These are phyloP conservation scores for Dorcus parallelipipedus DNA, from an alignment of 2,888 invertebrate genomes.

Conservation along the genomic window DNA sequence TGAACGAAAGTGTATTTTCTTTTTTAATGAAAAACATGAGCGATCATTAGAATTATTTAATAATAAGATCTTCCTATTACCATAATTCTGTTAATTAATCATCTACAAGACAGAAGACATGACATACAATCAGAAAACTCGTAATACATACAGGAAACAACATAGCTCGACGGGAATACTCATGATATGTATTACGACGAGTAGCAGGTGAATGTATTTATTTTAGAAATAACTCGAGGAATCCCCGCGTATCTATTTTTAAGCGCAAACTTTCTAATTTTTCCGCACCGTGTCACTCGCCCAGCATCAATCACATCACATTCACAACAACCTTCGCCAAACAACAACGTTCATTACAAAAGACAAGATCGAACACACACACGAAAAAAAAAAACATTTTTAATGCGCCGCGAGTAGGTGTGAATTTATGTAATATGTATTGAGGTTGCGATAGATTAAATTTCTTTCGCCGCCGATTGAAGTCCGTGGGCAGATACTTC, in stretches of 20 bases:
- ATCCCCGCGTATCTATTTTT: neutral
- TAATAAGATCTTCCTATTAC: too few relatives aligned
- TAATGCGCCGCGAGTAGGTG: constrained; percentile 6
- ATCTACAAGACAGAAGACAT: too few relatives aligned
- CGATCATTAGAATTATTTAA: too few relatives aligned
- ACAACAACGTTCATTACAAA: neutral
- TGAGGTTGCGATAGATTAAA: constrained; percentile 11
- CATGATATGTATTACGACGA: too few relatives aligned
- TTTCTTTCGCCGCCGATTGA: neutral
- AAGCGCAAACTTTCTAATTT: neutral
- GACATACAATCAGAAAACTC: too few relatives aligned
- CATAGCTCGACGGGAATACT: too few relatives aligned
- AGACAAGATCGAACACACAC: neutral
- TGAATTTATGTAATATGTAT: constrained; percentile 18
- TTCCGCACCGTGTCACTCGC: neutral
- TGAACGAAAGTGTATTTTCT: too few relatives aligned
- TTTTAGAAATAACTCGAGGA: neutral
- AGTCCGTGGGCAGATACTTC: neutral
- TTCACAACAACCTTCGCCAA: neutral
- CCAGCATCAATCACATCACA: neutral
- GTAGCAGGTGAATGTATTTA: neutral
- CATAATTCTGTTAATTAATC: too few relatives aligned
- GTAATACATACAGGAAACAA: too few relatives aligned
- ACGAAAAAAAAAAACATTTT: neutral
- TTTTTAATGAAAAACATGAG: too few relatives aligned